phyloP scores from a whole-genome alignment of 2,797 vertebrate species.

The Clarias fuscus region DNA sequence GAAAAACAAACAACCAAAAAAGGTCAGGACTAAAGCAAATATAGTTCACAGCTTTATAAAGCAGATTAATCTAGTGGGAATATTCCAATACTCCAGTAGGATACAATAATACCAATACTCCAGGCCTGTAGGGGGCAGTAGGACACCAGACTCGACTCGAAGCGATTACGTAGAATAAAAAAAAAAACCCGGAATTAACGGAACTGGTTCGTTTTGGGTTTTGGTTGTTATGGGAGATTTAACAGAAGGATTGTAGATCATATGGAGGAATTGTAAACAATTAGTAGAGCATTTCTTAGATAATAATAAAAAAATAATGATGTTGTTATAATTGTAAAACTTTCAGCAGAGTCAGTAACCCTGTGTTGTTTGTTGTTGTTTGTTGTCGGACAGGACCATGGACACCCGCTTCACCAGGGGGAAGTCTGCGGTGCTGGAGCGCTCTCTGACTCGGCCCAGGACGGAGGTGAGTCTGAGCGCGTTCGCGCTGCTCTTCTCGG shows the following conservation, averaged over 20 bases:
- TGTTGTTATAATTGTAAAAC: not conserved
- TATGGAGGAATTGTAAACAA: not conserved
- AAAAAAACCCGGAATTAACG: not conserved
- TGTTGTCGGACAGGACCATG: conserved; percentile 66
- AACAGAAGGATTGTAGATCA: not conserved
- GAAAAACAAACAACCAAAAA: not conserved
- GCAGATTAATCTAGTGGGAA: not conserved
- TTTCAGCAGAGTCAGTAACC: too few relatives aligned
- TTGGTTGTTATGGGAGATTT: not conserved
- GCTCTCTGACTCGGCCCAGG: conserved; percentile 83
- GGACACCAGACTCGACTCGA: not conserved
- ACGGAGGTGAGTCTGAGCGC: conserved; percentile 88
- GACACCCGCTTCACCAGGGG: conserved; percentile 89
- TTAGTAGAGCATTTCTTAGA: not conserved
- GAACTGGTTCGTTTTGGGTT: not conserved
- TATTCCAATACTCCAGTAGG: too few relatives aligned
- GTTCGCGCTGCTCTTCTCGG: conserved; percentile 91
- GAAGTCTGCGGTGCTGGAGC: conserved; percentile 87
- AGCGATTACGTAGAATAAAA: not conserved
- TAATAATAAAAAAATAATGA: not conserved
- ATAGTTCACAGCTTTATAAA: not conserved
- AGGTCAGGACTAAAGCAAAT: not conserved
- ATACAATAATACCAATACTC: not conserved
- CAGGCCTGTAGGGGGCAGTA: not conserved
- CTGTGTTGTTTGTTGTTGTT: not conserved